These are phyloP conservation scores for Promerops cafer DNA, from an alignment of 2,113 vertebrate genomes.

Conservation along the genomic window DNA sequence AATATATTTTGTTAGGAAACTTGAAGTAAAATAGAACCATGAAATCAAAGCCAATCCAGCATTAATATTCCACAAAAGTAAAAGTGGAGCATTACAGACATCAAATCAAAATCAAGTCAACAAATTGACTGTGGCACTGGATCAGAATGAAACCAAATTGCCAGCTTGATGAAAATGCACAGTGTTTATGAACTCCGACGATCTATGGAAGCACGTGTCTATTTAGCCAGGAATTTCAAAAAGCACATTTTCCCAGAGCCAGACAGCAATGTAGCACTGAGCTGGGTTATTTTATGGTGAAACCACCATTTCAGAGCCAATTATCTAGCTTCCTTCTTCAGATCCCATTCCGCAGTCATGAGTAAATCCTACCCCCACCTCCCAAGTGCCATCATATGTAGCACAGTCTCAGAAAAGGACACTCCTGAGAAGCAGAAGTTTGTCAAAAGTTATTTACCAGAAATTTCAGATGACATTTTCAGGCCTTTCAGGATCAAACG, in stretches of 20 bases:
- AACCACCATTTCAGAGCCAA: not conserved
- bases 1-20: constrained; percentile 16
- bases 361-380: not conserved
- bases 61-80: constrained; percentile 20
- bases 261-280: not conserved
- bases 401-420: not conserved
- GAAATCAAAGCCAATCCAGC: constrained; percentile 31
- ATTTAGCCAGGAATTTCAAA: constrained; percentile 1
- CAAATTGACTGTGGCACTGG: not conserved
- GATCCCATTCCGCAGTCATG: not conserved
- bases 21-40: not conserved
- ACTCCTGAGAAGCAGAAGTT: not conserved
- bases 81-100: not conserved
- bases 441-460: not conserved
- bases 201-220: not conserved
- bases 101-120: constrained; percentile 49
- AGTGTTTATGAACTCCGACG: not conserved
- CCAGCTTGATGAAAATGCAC: not conserved
- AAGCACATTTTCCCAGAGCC: not conserved
- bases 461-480: not conserved
- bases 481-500: constrained; percentile 6
- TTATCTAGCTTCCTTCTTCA: not conserved
- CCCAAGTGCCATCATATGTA: not conserved
- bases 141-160: constrained; percentile 23
- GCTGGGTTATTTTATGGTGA: not conserved